Base-by-base conservation (phyloP, 2,797 vertebrate species). In the Luscinia megarhynchos region DNA sequence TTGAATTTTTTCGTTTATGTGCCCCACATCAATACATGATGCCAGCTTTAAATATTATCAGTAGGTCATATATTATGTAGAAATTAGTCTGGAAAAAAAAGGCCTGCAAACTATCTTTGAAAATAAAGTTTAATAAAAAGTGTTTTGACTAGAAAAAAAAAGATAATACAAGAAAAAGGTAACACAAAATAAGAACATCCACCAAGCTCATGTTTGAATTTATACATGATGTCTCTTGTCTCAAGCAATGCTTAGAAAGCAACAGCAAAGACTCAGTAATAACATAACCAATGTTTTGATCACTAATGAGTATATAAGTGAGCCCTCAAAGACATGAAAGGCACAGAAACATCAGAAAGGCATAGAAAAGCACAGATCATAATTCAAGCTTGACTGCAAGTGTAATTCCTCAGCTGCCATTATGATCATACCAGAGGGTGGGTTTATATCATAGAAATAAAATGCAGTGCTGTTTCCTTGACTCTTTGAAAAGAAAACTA, bases 231-330 rank as follows among this genome's bases (percentile, higher is more conserved):
- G 29, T n/a, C 13, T 92, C 12, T 24, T 45, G 1, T 73, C n/a
- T 96, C 83, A 66, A 90, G 53, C 8, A 67, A 63, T 64, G 34
- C 77, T 84, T 89, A 86, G 69, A 95, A 86, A 95, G 58, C 36
- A 83, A 74, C 3, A 68, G 38, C 38, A 67, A 90, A 80, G 59
- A 75, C 36, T 67, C 80, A 55, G 21, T 68, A 30, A 24, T 53
- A 92, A 91, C 2, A 58, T 19, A 64, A 48, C 32, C 11, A 38
- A 59, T 29, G 74, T 48, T 76, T 80, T 50, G 62, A 95, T 77
- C 29, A 70, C 36, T 74, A 83, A 12, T 13, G 24, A 92, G 38
- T 51, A 79, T 4, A 51, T 59, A 69, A 5, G 5, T 61, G 40
- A 84, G 13, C 8, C 21, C 23, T 45, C 36, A 61, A 94, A 91